These are phyloP conservation scores for Panagrolaimus sp. DNA, from an alignment of 1,140 invertebrate species.

Conservation along the genomic window DNA sequence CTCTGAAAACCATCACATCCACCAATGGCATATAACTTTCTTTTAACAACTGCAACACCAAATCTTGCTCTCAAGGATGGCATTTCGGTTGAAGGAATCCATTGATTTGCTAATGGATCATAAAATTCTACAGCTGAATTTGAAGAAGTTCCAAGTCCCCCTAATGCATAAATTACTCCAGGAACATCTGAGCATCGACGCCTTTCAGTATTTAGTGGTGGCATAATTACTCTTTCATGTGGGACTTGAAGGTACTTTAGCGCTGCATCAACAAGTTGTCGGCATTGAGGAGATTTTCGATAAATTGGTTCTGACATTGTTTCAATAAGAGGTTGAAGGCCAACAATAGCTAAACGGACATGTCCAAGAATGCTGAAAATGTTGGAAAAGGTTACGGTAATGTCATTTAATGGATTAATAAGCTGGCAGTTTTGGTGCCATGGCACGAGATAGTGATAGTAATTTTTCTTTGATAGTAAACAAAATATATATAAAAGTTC, in stretches of 20 bases:
- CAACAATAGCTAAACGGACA: neutral
- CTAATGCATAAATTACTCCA: slow-evolving; percentile 1
- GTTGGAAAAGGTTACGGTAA: too few relatives aligned
- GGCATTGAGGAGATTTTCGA: neutral
- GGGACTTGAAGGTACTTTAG: neutral
- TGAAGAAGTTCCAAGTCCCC: neutral
- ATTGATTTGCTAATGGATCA: slow-evolving; percentile 8
- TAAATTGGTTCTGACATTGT: neutral
- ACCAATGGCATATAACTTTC: slow-evolving; percentile 6
- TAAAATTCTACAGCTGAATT: slow-evolving; percentile 10
- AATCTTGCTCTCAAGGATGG: neutral
- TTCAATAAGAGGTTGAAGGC: neutral
- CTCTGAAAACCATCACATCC: neutral
- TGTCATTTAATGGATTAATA: too few relatives aligned
- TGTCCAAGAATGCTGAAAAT: neutral
- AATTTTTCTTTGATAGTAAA: too few relatives aligned
- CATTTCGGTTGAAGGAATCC: neutral
- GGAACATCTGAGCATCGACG: neutral
- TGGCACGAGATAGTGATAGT: too few relatives aligned
- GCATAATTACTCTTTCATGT: neutral
- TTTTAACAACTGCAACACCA: neutral
- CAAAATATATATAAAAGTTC: too few relatives aligned
- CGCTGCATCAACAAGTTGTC: neutral
- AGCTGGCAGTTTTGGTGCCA: too few relatives aligned
- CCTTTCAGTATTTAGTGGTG: neutral